Evolutionary conservation across 2,888 invertebrate genomes (phyloP), one percentile per base, ranked within the genome.

Genomic region (Spodoptera exigua): DNA sequence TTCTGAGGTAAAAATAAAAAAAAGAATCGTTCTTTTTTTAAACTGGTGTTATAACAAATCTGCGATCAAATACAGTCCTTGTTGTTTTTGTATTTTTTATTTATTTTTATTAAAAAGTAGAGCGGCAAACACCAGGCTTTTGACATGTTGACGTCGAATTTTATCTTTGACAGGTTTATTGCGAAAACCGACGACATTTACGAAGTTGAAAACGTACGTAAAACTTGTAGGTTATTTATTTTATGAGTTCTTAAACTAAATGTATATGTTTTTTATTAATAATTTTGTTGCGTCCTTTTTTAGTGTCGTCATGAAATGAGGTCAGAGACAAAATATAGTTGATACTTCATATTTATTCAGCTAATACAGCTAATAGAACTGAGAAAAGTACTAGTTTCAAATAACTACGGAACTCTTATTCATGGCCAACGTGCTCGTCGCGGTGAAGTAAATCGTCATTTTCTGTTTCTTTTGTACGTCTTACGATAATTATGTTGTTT

Each of bases 81-180:
- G 17, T 16, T 3, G 18, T 53, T 21, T 21, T 54, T 41, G 45
- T 32, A 18, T 13, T 34, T 45, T 51, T 49, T 32, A 16, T 27
- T 45, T 14, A 45, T 34, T 45, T 51, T 49, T 32, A 16, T 27
- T 45, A 17, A 45, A 53, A 51, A 18, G n/a, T 46, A 27, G 37
- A 7, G 27, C 11, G 13, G 3, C 21, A 14, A 34, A 32, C 32
- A 49, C 7, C 7, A 7, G 12, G n/a, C 18, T 34, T 60, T 44
- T 59, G 46, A 59, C 34, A 60, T 57, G 45, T 65, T 71, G 58
- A 61, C 53, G 37, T 39, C 17, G 27, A 47, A 21, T 57, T 61
- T 64, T 49, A 51, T 49, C 36, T 63, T 59, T 57, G 43, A 55
- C 45, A 57, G 54, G n/a, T 65, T 63, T 68, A 61, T 61, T 56